Base-by-base conservation (phyloP, 23 tunicate species). In the Diplosoma virens region DNA sequence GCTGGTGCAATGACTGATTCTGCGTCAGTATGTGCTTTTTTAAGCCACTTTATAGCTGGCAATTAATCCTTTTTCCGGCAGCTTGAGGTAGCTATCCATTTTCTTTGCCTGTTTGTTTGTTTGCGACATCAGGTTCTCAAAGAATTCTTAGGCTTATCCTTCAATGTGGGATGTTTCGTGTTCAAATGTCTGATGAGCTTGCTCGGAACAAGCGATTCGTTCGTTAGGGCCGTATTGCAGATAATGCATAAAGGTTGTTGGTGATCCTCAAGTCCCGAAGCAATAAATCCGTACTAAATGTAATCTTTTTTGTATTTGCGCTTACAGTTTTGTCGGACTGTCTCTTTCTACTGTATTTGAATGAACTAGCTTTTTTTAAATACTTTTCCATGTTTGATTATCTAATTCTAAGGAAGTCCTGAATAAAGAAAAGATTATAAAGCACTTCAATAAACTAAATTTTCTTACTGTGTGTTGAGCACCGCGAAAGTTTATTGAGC, bases 21-120 rank as follows among this genome's bases (percentile, higher is more conserved):
- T 82, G 86, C 71, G 61, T 82, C 86, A 33, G 86, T 82, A 36
- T 72, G 79, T 73, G 86, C 79, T 71, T 72, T 82, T 81, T 81
- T 82, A 71, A 72, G 79, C 79, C 86, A 82, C 71, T 73, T 72
- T 82, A 47, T 73, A 82, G 28, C 86, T 71, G 27, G 71, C 86
- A 82, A 79, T 73, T 65, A 82, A 71, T 59, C 79, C 59, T 58
- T 82, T 82, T 82, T 82, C 86, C 86, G 79, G 86, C 60, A 82
- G 79, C 86, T 71, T 82, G 69, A 71, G 86, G 79, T 82, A 82
- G 79, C 86, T 34, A 82, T 53, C 48, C 71, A 79, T 46, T 5
- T 35, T 33, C 82, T 77, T 77, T 60, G 82, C 82, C 73, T 77
- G 56, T 28, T 77, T 81, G 79, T 80, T 80, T 52, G 85, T 82